phyloP scores from a whole-genome alignment of 2,113 vertebrate species.

The Stercorarius parasiticus region DNA sequence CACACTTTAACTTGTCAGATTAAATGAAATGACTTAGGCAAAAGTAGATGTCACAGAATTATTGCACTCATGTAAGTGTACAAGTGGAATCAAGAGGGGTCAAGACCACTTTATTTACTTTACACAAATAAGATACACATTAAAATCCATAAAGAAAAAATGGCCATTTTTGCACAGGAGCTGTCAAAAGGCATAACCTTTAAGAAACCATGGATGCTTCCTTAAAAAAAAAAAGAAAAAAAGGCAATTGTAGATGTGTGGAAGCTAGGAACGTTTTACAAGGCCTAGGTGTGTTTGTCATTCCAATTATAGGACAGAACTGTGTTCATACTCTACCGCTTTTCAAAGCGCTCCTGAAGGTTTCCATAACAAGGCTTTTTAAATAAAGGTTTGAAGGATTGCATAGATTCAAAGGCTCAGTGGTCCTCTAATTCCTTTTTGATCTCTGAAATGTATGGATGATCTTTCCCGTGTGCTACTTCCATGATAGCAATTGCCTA shows the following conservation, averaged over 20 bases:
- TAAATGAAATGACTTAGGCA: neutral
- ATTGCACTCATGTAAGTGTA: neutral
- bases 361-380: constrained; percentile 61
- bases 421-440: constrained; percentile 84
- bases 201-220: constrained; percentile 6
- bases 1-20: neutral
- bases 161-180: neutral
- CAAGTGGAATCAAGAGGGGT: neutral
- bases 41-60: neutral
- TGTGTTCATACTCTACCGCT: constrained; percentile 7
- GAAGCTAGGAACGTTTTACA: neutral
- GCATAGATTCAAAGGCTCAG: constrained; percentile 71
- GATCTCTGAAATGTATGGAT: constrained; percentile 87
- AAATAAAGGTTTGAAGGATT: constrained; percentile 60
- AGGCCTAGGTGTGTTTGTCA: constrained; percentile 62
- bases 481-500: constrained; percentile 95
- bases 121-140: neutral
- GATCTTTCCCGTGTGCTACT: constrained; percentile 92
- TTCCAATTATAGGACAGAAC: constrained; percentile 56
- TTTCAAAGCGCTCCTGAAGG: constrained; percentile 54
- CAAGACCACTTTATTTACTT: constrained; percentile 62
- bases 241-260: constrained; percentile 6
- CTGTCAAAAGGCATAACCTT: neutral
- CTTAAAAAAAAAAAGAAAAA: neutral
- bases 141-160: neutral